Conservation (phyloP, 2,888 invertebrate genomes). For the Agrochola circellaris region DNA sequence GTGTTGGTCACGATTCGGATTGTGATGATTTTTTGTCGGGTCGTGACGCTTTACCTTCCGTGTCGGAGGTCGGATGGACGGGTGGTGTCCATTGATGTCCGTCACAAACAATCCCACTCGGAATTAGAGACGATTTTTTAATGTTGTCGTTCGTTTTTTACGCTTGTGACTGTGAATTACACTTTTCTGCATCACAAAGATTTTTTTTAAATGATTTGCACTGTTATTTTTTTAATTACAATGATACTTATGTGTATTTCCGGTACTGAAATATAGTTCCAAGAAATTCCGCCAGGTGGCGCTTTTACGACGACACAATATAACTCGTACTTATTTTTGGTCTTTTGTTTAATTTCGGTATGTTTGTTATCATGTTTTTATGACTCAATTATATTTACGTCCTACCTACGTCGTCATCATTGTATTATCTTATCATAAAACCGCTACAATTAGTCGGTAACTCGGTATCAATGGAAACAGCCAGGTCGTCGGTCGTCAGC, state of each 20-base stretch:
- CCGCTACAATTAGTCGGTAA: too few species aligned
- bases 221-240: not conserved
- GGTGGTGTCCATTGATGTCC: conserved; percentile 72
- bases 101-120: conserved; percentile 9
- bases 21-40: conserved; percentile 82
- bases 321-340: not conserved
- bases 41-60: conserved; percentile 81
- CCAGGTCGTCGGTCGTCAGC: conserved; percentile 73
- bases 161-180: not conserved
- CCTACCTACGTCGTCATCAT: too few species aligned
- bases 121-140: not conserved
- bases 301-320: not conserved
- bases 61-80: conserved; percentile 83
- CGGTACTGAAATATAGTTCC: not conserved
- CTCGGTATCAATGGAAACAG: conserved; percentile 70
- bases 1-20: conserved; percentile 81
- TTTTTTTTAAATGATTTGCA: too few species aligned
- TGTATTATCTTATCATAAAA: too few species aligned
- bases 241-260: not conserved
- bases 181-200: too few species aligned
- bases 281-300: conserved; percentile 36
- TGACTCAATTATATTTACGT: too few species aligned
- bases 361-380: too few species aligned
- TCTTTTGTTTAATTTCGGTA: not conserved
- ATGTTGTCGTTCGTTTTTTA: not conserved